Percentiles rank a stretch among this genome's conserved stretches.
These are phyloP conservation scores for Oppia nitens DNA, from an alignment of 1,140 invertebrate species.

Conservation along the genomic window DNA sequence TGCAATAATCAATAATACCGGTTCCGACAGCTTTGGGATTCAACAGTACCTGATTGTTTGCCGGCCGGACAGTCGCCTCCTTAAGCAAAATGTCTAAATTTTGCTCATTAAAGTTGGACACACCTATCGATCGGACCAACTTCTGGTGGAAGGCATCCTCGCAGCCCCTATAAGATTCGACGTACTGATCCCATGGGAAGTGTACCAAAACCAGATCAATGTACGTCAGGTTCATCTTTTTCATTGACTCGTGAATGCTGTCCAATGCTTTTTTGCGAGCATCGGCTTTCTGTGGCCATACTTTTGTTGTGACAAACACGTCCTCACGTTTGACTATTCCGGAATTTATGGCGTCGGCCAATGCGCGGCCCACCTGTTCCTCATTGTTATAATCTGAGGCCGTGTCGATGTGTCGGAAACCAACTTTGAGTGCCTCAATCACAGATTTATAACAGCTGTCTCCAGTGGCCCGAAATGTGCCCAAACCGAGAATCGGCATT, in stretches of 20 bases:
- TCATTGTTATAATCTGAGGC: slow-evolving; percentile 57
- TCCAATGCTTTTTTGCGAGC: slow-evolving; percentile 33
- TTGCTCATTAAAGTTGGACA: slow-evolving; percentile 57
- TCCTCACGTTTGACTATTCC: slow-evolving; percentile 45
- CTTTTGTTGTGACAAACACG: slow-evolving; percentile 59
- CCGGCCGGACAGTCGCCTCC: slow-evolving; percentile 42
- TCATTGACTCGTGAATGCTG: slow-evolving; percentile 44
- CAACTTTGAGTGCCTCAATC: slow-evolving; percentile 44
- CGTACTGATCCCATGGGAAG: slow-evolving; percentile 44
- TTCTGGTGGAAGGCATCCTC: slow-evolving; percentile 40
- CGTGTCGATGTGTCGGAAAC: slow-evolving; percentile 55
- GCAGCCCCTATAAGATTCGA: slow-evolving; percentile 47
- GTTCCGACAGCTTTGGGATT: neutral
- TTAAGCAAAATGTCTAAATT: slow-evolving; percentile 49
- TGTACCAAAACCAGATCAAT: slow-evolving; percentile 72
- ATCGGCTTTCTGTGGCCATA: slow-evolving; percentile 51
- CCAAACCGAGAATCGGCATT: slow-evolving; percentile 50
- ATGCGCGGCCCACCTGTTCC: slow-evolving; percentile 42
- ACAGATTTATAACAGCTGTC: slow-evolving; percentile 52
- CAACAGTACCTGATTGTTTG: slow-evolving; percentile 45
- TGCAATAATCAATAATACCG: neutral
- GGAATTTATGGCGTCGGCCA: slow-evolving; percentile 43
- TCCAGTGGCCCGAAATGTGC: slow-evolving; percentile 53
- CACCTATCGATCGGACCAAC: slow-evolving; percentile 49
- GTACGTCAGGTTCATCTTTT: slow-evolving; percentile 46